Evolutionary conservation across 2,888 invertebrate species (phyloP).

Genomic region (Clepsis dumicolana): DNA sequence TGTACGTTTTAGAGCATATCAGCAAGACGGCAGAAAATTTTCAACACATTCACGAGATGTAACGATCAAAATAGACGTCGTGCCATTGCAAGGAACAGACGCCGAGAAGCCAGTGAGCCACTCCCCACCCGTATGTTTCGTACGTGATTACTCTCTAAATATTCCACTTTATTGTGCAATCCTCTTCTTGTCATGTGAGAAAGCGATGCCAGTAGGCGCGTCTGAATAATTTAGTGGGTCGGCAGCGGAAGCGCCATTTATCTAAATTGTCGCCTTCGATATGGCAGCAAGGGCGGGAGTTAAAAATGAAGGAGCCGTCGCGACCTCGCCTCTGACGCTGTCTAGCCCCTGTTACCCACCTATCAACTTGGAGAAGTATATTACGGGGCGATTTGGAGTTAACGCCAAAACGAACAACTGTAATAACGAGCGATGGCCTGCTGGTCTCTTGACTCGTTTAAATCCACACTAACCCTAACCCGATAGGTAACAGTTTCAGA

Average conservation of each 20-base stretch:
- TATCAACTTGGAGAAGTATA: not conserved
- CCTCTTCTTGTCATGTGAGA: slow-evolving; percentile 76
- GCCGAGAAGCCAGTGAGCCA: slow-evolving; percentile 56
- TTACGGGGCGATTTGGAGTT: not conserved
- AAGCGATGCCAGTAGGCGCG: slow-evolving; percentile 67
- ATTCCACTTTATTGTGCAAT: slow-evolving; percentile 81
- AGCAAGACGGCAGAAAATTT: slow-evolving; percentile 11
- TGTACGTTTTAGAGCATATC: not conserved
- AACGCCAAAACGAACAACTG: not conserved
- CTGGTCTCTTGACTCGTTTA: not conserved
- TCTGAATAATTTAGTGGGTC: slow-evolving; percentile 78
- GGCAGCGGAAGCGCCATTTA: slow-evolving; percentile 79
- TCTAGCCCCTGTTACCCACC: slow-evolving; percentile 51
- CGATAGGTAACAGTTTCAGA: too few species aligned
- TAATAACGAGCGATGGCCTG: not conserved
- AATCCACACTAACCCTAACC: too few species aligned
- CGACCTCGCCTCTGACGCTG: slow-evolving; percentile 61
- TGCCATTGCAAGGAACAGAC: slow-evolving; percentile 58
- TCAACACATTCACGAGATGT: slow-evolving; percentile 48
- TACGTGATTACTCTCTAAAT: slow-evolving; percentile 82
- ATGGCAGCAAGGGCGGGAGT: slow-evolving; percentile 63
- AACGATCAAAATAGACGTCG: slow-evolving; percentile 65
- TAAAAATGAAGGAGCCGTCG: slow-evolving; percentile 78
- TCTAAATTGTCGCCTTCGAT: slow-evolving; percentile 78
- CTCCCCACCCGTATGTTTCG: slow-evolving; percentile 63